Base-by-base conservation (phyloP, 1,140 invertebrate genomes). In the Eciton burchellii region DNA sequence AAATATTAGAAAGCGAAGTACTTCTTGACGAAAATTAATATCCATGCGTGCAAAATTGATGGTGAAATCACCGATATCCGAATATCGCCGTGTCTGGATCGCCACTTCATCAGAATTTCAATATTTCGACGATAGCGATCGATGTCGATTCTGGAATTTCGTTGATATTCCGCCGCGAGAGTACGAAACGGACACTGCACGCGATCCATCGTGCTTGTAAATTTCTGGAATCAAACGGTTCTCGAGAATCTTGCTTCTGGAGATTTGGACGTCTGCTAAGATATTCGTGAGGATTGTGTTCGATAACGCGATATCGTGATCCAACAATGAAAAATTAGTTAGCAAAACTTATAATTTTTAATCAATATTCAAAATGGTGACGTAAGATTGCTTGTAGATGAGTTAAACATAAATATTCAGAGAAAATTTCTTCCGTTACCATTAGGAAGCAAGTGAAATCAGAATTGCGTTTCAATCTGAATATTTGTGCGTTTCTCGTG, bases 11-110 rank as follows among this genome's bases (percentile, higher is more conserved):
- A 68, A 6, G 52, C 52, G 41, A 57, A 77, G 43, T 54, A 68
- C 65, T 56, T 54, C n/a, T 57, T 57, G 59, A 63, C 21, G 49
- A 63, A 59, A 83, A 77, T 83, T 83, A 77, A 77, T 83, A 79
- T 77, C 63, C 59, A 29, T 47, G 26, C 29, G 41, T 24, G 21
- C 8, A 14, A 65, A 59, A 66, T 49, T 35, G 16, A 3, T 29
- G 74, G 79, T 26, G 24, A 83, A n/a, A 83, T 77, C 57, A 6
- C 14, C 12, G 9, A 24, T 2, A 24, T n/a, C 21, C 14, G 56
- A 43, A n/a, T 16, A 49, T 24, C 14, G 12, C 0, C 14, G 12
- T 0, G 3, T 21, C 47, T 57, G 12, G 8, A 59, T 52, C 12
- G 21, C 14, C 21, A 12, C 5, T 56, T 57, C 24, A 14, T 24